Percentiles rank a stretch among this genome's conserved stretches.
phyloP scores from a whole-genome alignment of 2,797 vertebrate species.

The Acestrorhynchus altus region DNA sequence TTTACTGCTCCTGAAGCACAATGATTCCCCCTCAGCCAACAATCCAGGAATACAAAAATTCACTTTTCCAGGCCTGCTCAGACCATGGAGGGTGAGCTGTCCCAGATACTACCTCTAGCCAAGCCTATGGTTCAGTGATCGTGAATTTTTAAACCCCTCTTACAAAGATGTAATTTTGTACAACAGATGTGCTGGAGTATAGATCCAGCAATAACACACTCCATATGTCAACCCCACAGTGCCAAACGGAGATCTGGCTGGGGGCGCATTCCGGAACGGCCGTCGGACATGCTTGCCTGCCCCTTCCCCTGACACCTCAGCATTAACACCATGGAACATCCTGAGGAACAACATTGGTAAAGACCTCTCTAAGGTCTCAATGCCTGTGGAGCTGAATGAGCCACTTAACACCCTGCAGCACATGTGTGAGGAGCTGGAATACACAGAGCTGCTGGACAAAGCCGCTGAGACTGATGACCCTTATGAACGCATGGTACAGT shows the following conservation, averaged over 20 bases:
- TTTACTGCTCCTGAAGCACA: neutral
- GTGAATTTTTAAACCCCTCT: neutral
- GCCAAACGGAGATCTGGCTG: slow-evolving; percentile 93
- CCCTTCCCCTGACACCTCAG: slow-evolving; percentile 95
- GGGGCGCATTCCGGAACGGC: slow-evolving; percentile 92
- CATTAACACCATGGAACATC: slow-evolving; percentile 99
- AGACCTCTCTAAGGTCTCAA: slow-evolving; percentile 98
- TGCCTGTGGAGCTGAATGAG: slow-evolving; percentile 98
- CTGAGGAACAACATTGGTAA: slow-evolving; percentile 99
- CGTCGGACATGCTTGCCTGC: slow-evolving; percentile 90
- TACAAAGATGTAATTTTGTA: neutral
- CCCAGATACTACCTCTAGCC: neutral
- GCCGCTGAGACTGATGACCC: slow-evolving; percentile 92
- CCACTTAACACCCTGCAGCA: slow-evolving; percentile 98
- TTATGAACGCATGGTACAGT: slow-evolving; percentile 94
- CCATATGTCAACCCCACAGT: slow-evolving; percentile 73
- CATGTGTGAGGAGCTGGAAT: slow-evolving; percentile 98
- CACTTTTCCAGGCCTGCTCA: neutral
- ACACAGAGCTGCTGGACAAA: slow-evolving; percentile 97
- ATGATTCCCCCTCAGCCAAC: neutral
- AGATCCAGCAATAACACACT: neutral
- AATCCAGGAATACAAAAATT: neutral
- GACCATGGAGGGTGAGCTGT: neutral
- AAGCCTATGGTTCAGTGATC: neutral
- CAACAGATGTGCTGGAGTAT: neutral